A percentile compares a stretch with the other conserved stretches of the same genome.
These are phyloP conservation scores for Drosophila fuyamai DNA, from an alignment of 1,140 invertebrate species.

Conservation along the genomic window DNA sequence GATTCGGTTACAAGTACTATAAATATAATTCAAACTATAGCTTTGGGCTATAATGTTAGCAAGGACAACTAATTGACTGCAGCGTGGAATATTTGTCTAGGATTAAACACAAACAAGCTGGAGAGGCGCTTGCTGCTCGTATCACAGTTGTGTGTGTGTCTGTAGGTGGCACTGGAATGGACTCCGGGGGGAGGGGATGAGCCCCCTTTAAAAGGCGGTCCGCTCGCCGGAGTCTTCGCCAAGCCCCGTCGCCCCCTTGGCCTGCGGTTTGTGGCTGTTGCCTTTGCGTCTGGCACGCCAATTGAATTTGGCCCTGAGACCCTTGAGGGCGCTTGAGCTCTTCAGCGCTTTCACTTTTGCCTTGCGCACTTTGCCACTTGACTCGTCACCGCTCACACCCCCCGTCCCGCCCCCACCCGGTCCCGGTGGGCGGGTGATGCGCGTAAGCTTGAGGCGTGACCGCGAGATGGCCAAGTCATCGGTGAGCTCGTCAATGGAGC, in stretches of 20 bases:
- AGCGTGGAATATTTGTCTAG: slow-evolving; percentile 48
- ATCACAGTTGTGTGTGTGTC: slow-evolving; percentile 71
- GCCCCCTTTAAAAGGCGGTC: slow-evolving; percentile 42
- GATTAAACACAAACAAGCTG: slow-evolving; percentile 45
- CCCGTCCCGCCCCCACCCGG: neutral
- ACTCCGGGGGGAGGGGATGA: neutral
- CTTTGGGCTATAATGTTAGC: slow-evolving; percentile 6
- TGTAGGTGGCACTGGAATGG: slow-evolving; percentile 49
- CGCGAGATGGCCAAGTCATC: slow-evolving; percentile 36
- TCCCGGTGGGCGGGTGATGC: slow-evolving; percentile 61
- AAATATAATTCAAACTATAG: slow-evolving; percentile 26
- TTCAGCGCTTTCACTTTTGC: slow-evolving; percentile 63
- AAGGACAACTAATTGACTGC: slow-evolving; percentile 33
- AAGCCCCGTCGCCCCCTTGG: neutral
- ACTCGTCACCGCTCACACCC: slow-evolving; percentile 25
- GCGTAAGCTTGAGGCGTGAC: slow-evolving; percentile 76
- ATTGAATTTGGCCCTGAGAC: slow-evolving; percentile 70
- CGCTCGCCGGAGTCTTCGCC: slow-evolving; percentile 30
- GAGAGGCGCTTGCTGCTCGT: slow-evolving; percentile 60
- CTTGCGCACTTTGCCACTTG: slow-evolving; percentile 67
- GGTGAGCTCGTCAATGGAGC: slow-evolving; percentile 74
- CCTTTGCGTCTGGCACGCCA: slow-evolving; percentile 71
- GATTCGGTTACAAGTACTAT: slow-evolving; percentile 15
- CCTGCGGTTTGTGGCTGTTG: slow-evolving; percentile 39
- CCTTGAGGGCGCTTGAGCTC: slow-evolving; percentile 56